Conservation (phyloP, 2,797 vertebrate genomes). For the Lutra lutra region DNA sequence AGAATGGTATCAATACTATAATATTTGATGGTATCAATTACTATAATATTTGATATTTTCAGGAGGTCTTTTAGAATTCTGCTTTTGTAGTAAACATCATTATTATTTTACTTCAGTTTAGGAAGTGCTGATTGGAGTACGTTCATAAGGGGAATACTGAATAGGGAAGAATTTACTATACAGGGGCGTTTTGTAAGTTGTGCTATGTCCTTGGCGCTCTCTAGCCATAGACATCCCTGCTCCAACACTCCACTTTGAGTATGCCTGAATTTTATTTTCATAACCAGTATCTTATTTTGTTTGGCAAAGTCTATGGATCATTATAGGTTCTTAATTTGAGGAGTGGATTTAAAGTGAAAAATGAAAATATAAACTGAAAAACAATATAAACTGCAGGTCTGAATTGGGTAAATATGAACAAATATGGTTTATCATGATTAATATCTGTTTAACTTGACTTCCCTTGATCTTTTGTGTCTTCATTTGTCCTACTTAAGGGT, state of each 20-base stretch:
- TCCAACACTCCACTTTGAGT: not conserved
- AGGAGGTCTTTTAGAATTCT: not conserved
- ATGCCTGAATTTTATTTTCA: slow-evolving; percentile 48
- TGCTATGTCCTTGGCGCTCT: not conserved
- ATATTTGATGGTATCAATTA: not conserved
- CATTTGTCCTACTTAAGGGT: not conserved
- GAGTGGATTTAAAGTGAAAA: slow-evolving; percentile 29
- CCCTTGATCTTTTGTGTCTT: not conserved
- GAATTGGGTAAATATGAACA: slow-evolving; percentile 23
- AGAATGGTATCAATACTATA: not conserved
- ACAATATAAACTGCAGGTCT: not conserved
- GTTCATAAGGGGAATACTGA: not conserved
- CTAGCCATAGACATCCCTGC: not conserved
- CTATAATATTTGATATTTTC: slow-evolving; percentile 2
- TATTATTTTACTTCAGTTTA: not conserved
- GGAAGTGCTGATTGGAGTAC: not conserved
- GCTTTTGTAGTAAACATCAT: not conserved
- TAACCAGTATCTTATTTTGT: slow-evolving; percentile 5
- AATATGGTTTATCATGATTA: not conserved
- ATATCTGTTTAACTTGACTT: not conserved
- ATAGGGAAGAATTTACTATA: not conserved
- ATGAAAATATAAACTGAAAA: slow-evolving; percentile 52
- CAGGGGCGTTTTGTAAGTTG: not conserved
- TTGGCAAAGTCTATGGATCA: slow-evolving; percentile 10
- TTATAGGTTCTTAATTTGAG: not conserved